These are phyloP conservation scores for Harpagifer antarcticus DNA, from an alignment of 2,797 vertebrate species.

Conservation along the genomic window DNA sequence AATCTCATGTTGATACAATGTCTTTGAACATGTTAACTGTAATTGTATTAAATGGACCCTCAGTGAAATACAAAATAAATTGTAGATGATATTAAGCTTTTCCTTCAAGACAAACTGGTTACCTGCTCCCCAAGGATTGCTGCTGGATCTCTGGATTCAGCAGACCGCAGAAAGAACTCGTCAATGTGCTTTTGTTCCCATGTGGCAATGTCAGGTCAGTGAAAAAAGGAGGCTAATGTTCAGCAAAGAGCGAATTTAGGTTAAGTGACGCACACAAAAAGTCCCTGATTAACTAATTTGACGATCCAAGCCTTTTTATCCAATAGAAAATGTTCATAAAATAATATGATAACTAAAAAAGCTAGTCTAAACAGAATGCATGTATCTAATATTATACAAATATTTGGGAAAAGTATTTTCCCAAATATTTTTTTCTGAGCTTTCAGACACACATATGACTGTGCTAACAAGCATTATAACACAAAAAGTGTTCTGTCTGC, in stretches of 20 bases:
- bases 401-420: no score
- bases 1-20: background rate
- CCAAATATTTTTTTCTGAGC: no score
- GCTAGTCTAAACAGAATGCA: background rate
- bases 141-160: slow-evolving; percentile 37
- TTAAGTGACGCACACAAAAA: background rate
- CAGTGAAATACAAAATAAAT: background rate
- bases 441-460: background rate
- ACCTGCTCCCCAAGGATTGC: slow-evolving; percentile 32
- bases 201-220: slow-evolving; percentile 43
- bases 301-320: background rate
- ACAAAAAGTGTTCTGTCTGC: background rate
- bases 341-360: background rate
- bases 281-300: slow-evolving; percentile 1
- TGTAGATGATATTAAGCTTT: background rate
- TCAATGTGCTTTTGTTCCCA: slow-evolving; percentile 53
- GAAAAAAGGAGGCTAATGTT: background rate
- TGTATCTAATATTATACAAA: no score
- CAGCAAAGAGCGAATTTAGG: background rate
- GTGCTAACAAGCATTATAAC: slow-evolving; percentile 1
- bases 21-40: slow-evolving; percentile 3
- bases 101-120: slow-evolving; percentile 17
- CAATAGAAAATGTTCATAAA: background rate
- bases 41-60: background rate
- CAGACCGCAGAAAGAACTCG: slow-evolving; percentile 32